Evolutionary conservation across 2,797 vertebrate species (phyloP).

Genomic region (Scolopax bukidnonensis): DNA sequence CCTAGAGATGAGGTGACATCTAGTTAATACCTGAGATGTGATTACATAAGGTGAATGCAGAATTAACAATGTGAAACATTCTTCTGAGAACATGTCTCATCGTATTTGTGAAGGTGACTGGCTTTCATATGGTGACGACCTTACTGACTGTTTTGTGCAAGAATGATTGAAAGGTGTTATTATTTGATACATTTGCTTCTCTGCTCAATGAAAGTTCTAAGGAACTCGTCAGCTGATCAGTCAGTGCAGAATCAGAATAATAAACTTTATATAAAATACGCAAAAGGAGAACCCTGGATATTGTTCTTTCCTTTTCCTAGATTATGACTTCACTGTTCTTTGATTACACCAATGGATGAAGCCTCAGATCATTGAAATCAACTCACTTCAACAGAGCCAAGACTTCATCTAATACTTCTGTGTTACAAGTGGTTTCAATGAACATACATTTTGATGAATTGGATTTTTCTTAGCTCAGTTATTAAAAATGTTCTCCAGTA

Average conservation of each 20-base stretch:
- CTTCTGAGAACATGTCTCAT: constrained; percentile 52
- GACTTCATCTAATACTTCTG: background rate
- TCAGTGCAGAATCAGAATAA: background rate
- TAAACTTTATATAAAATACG: background rate
- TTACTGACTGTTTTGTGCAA: constrained; percentile 31
- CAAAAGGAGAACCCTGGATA: background rate
- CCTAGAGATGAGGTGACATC: constrained; percentile 19
- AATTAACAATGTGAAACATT: constrained; percentile 43
- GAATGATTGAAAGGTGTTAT: constrained; percentile 56
- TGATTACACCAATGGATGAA: background rate
- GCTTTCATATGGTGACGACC: constrained; percentile 38
- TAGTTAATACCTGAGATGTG: constrained; percentile 28
- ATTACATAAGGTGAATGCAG: constrained; percentile 46
- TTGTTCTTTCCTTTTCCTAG: background rate
- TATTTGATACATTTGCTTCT: constrained; percentile 49
- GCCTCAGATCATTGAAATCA: background rate
- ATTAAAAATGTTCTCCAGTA: background rate
- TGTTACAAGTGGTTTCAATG: background rate
- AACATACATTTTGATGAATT: background rate
- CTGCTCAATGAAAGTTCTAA: constrained; percentile 10
- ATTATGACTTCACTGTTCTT: background rate
- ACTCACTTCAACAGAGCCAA: background rate
- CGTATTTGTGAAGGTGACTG: constrained; percentile 26
- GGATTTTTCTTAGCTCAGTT: background rate
- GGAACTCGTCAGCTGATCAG: constrained; percentile 28